Evolutionary conservation across 2,888 invertebrate genomes (phyloP), one percentile per base, ranked within the genome.

Genomic region (Megalurothrips usitatus): DNA sequence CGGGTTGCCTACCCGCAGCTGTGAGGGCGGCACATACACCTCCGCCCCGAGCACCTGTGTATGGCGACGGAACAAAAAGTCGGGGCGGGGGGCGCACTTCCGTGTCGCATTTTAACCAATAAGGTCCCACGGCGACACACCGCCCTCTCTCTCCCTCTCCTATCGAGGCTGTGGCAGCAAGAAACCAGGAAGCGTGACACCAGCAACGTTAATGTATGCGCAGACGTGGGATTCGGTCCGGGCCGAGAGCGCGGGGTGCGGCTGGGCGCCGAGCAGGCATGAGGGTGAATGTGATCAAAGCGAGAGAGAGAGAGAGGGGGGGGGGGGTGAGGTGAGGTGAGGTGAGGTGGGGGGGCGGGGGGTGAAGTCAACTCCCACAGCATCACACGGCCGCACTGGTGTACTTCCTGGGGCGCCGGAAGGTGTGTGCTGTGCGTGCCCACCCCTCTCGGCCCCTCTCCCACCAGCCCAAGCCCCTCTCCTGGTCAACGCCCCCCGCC

Each of bases 271-370:
- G 26, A 23, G 14, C 52, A 52, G 26, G 68, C 68, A 68, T 68
- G 68, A 75, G 68, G 68, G 68, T 75, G 68, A 75, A 75, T 75
- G 68, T 75, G 26, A 75, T 75, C 58, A 58, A 43, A 43, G 34
- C 34, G 34, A 43, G 34, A 43, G 58, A 14, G 58, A 58, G 58
- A 58, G 19, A 58, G 58, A 19, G 68, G n/a, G 68, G 26, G 68
- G 17, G n/a, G n/a, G n/a, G n/a, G n/a, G n/a, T n/a, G n/a, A n/a
- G n/a, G n/a, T n/a, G n/a, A n/a, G n/a, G n/a, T n/a, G n/a, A n/a
- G n/a, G n/a, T n/a, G n/a, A n/a, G n/a, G n/a, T n/a, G n/a, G n/a
- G n/a, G n/a, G n/a, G n/a, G n/a, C n/a, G n/a, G n/a, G n/a, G 58
- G 58, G 58, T 58, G n/a, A 58, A 58, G 58, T 58, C 58, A 58